Base-by-base conservation (phyloP, 1,140 invertebrate genomes). In the Formica selysi region DNA sequence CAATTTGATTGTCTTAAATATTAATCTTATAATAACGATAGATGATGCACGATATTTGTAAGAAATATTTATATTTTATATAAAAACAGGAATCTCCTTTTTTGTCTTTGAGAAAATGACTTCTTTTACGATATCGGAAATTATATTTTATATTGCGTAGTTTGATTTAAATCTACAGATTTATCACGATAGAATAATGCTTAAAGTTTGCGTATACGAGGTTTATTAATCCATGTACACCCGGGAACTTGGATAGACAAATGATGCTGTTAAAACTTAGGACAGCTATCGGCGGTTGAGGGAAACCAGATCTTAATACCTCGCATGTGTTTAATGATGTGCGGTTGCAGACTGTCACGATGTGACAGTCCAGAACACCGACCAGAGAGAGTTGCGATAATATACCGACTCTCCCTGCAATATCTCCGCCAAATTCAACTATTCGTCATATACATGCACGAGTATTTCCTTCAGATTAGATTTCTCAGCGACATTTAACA, bases 271-370 rank as follows among this genome's bases (percentile, higher is more conserved):
- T 68, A 80, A 79, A 78, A 68, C 57, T 67, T 67, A 26, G 41
- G 64, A 67, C 76, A 79, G 74, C 61, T 67, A 86, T 79, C 59
- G 74, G 76, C 4, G 76, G 71, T 67, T 51, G 61, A 78, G 71
- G 74, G 71, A 85, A 76, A 76, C 61, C 71, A 76, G 74, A 85
- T 76, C 54, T 67, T 81, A 86, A 81, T 86, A 86, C 4, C 54
- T 81, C 64, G 64, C 62, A 62, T 64, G 68, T 83, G 57, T 83
- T 83, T 83, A 83, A 83, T 61, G 79, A 83, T 38, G 68, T 74
- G 79, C 79, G 79, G 79, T 83, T 62, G 79, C 29, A 62, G 79
- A 74, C 79, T 83, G 68, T 83, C 79, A 62, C 79, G 54, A 48
- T 74, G 68, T 41, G 68, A 83, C 68, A 51, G 38, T 59, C 54